Base-by-base conservation (phyloP, 2,888 invertebrate genomes). In the Deilephila elpenor region DNA sequence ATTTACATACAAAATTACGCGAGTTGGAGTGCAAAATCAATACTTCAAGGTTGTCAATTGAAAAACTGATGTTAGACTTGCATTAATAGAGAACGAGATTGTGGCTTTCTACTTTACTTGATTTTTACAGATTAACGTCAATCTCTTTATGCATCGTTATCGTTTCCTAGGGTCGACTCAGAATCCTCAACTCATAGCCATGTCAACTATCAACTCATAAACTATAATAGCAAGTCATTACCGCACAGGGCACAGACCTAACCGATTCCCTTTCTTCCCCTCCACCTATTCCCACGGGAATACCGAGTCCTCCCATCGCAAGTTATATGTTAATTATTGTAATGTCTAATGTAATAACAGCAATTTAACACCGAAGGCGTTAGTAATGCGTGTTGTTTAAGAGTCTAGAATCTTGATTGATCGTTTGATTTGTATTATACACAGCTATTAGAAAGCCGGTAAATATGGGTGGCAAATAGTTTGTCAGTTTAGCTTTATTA, bases 291-390 rank as follows among this genome's bases (percentile, higher is more conserved):
- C 20, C 37, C 20, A 44, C 7, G 64, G 14, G 37, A 64, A 44
- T 29, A 60, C 17, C 1, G 5, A 20, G 11, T 25, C 44, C 19
- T 37, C 20, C 20, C 17, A 60, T 5, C 56, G 19, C 56, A 5
- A 56, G 29, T 17, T 60, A 14, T 14, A 17, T 60, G 20, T 7
- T 37, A 20, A 64, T 20, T 20, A 5, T 64, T 7, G 11, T 64
- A 5, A 14, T 64, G 8, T 11, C 37, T 20, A 37, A 64, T 6
- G 37, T 7, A 32, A 11, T 64, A 44, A 64, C 20, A 44, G 64
- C 44, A 20, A 44, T 62, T 62, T 34, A 34, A 62, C 62, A 64
- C 44, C 44, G 11, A 64, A 14, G 60, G n/a, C 62, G 44, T 44
- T 20, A 25, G 37, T 14, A 44, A 64, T 64, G 20, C 7, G 8